Percentiles rank a stretch among this genome's conserved stretches.
phyloP scores from a whole-genome alignment of 2,113 vertebrate genomes.

The Pachycephala philippinensis region DNA sequence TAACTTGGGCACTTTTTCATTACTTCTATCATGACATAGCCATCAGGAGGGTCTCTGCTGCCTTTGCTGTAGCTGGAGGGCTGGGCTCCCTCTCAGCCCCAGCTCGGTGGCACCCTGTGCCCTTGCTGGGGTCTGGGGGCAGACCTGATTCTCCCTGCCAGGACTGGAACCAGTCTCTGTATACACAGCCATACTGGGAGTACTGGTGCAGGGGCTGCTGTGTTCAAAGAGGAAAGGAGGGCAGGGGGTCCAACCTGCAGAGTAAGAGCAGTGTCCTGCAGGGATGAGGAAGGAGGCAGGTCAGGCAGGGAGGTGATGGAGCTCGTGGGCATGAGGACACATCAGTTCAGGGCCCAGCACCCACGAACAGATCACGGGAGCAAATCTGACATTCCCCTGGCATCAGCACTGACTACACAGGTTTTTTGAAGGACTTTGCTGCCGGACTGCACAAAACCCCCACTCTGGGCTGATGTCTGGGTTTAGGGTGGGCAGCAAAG shows the following conservation, averaged over 20 bases:
- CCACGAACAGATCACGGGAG: rapidly evolving
- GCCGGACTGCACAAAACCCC: not conserved
- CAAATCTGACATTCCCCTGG: not conserved
- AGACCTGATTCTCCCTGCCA: not conserved
- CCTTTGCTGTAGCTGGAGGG: not conserved
- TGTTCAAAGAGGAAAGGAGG: not conserved
- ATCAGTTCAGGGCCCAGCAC: not conserved
- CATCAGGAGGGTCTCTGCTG: not conserved
- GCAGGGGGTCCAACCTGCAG: not conserved
- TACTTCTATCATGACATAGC: not conserved
- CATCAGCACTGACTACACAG: not conserved
- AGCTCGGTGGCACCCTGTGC: rapidly evolving
- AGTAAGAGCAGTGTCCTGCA: not conserved
- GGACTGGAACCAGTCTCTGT: not conserved
- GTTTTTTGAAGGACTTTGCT: not conserved
- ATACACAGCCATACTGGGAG: not conserved
- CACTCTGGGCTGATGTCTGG: not conserved
- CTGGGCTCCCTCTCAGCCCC: not conserved
- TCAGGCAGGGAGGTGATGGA: not conserved
- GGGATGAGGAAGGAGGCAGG: not conserved
- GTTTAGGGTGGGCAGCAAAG: not conserved
- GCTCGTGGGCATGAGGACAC: not conserved
- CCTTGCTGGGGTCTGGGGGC: not conserved
- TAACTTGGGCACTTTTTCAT: not conserved
- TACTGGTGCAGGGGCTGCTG: not conserved